Conservation (phyloP, 2,888 invertebrate species). For the Amphipyra tragopoginis region DNA sequence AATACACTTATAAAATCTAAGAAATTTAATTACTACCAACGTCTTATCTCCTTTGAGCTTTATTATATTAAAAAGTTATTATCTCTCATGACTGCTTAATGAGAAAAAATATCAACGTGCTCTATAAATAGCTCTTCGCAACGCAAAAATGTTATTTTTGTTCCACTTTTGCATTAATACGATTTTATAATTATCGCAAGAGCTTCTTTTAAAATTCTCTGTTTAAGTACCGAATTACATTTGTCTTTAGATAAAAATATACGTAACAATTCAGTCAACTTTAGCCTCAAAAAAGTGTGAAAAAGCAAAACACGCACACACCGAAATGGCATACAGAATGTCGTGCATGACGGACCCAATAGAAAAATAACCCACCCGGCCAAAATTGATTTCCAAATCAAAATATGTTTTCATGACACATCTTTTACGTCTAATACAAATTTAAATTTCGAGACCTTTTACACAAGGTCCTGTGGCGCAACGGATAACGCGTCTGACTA, state of each 20-base stretch:
- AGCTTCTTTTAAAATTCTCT: too few species aligned
- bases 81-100: not conserved
- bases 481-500: slow-evolving; percentile 93
- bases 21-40: not conserved
- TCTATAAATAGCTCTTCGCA: not conserved
- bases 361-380: slow-evolving; percentile 27
- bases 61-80: not conserved
- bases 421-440: not conserved
- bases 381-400: slow-evolving; percentile 28
- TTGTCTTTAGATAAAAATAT: not conserved
- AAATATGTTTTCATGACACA: slow-evolving; percentile 1
- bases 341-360: slow-evolving; percentile 20
- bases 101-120: not conserved
- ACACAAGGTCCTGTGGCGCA: slow-evolving; percentile 89
- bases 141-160: not conserved
- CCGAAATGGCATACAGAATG: slow-evolving; percentile 3
- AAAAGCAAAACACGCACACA: not conserved
- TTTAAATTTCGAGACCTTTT: fast-evolving
- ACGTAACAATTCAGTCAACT: slow-evolving; percentile 9
- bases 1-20: not conserved
- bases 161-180: too few species aligned
- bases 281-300: slow-evolving; percentile 18
- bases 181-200: too few species aligned
- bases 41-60: not conserved
- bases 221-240: too few species aligned